These are phyloP conservation scores for Proales similis DNA, from an alignment of 1,140 invertebrate species.

Conservation along the genomic window DNA sequence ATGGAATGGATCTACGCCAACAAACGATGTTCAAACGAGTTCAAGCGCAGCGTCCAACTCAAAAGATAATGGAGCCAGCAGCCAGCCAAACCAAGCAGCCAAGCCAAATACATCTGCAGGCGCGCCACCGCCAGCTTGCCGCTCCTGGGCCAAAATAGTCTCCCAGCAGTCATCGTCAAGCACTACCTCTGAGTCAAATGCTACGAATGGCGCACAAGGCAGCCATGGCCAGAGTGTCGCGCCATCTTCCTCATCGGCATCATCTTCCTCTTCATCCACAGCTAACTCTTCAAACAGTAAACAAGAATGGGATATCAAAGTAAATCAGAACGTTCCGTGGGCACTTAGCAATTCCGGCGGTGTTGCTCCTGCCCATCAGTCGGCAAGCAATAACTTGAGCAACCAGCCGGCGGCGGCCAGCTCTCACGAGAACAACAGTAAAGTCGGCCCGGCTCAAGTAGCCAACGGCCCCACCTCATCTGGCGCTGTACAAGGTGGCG, in stretches of 20 bases:
- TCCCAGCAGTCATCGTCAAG: conserved; percentile 30
- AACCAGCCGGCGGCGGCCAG: not conserved
- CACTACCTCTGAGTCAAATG: not conserved
- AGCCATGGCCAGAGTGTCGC: not conserved
- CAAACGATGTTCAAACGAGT: no score
- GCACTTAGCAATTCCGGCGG: no score
- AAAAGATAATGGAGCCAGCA: no score
- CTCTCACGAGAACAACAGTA: not conserved
- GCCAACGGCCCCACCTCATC: conserved; percentile 9
- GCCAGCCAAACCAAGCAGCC: no score
- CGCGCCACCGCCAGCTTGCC: no score
- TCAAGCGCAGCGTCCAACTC: no score
- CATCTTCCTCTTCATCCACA: not conserved
- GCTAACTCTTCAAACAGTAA: not conserved
- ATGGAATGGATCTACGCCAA: no score
- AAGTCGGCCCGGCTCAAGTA: not conserved
- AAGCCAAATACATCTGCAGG: no score
- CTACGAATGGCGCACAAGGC: not conserved
- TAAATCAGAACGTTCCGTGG: conserved; percentile 36
- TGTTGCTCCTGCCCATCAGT: no score
- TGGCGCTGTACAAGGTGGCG: no score
- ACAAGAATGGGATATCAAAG: conserved; percentile 35
- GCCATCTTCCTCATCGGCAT: not conserved
- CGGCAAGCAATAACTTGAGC: no score
- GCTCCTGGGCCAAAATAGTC: conserved; percentile 34